A percentile compares a stretch with the other conserved stretches of the same genome.
phyloP scores from a whole-genome alignment of 2,888 invertebrate species.

The Anthrax anthrax region DNA sequence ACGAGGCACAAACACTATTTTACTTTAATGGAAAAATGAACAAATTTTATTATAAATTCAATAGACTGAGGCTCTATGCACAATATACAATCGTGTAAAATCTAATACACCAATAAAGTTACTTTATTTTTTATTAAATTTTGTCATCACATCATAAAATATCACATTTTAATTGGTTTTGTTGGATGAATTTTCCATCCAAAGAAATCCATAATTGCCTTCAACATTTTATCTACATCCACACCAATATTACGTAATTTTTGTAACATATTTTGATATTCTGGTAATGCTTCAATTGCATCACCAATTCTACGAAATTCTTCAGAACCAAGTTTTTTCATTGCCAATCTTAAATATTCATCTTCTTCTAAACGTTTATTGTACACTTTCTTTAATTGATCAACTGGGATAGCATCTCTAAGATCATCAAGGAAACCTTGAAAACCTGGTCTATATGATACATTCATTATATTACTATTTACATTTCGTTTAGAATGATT shows the following conservation, averaged over 20 bases:
- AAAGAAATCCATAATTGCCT: slow-evolving; percentile 9
- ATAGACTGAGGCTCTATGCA: no score
- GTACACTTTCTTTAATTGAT: slow-evolving; percentile 3
- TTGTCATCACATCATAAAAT: not conserved
- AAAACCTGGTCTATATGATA: slow-evolving; percentile 3
- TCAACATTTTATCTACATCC: slow-evolving; percentile 6
- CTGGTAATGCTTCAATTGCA: slow-evolving; percentile 10
- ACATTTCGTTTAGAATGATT: not conserved
- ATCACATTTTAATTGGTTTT: not conserved
- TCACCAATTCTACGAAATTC: slow-evolving; percentile 10
- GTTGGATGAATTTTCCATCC: slow-evolving; percentile 4
- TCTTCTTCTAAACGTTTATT: slow-evolving; percentile 6
- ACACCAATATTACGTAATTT: slow-evolving; percentile 6
- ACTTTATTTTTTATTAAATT: no score
- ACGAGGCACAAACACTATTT: no score
- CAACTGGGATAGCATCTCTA: slow-evolving; percentile 5
- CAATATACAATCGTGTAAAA: no score
- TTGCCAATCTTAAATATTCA: slow-evolving; percentile 7
- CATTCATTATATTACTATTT: not conserved
- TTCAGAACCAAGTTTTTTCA: slow-evolving; percentile 10
- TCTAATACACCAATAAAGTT: no score
- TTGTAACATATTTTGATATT: slow-evolving; percentile 6
- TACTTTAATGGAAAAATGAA: no score
- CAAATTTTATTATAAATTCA: no score
- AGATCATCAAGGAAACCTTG: slow-evolving; percentile 9